Base-by-base conservation (phyloP, 30 jellyfish, hydroid and myxozoan genomes). In the Hydra vulgaris region DNA sequence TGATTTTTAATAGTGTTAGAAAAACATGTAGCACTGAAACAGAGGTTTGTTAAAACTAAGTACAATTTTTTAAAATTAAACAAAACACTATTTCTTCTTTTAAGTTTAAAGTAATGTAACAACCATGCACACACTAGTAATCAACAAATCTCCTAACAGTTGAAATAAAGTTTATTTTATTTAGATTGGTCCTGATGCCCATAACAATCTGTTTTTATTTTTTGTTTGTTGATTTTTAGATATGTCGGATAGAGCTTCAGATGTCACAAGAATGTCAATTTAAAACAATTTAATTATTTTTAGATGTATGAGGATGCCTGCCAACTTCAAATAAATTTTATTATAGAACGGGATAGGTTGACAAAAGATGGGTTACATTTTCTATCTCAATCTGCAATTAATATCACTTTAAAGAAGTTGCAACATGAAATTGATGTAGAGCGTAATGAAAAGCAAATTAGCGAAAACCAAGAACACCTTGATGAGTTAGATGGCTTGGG, bases 241-340 rank as follows among this genome's bases (percentile, higher is more conserved):
- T n/a, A n/a, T n/a, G n/a, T n/a, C n/a, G n/a, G n/a, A n/a, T n/a
- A n/a, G n/a, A n/a, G n/a, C n/a, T n/a, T n/a, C n/a, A n/a, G n/a
- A n/a, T n/a, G n/a, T n/a, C n/a, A n/a, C n/a, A n/a, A n/a, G n/a
- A n/a, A n/a, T n/a, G n/a, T n/a, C n/a, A n/a, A n/a, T n/a, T n/a
- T n/a, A n/a, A n/a, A n/a, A n/a, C n/a, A n/a, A 40, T 40, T 3
- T 40, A 40, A 40, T 12, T 73, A 0, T 23, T 66, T 73, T 27
- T 70, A 91, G 98, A 91, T 91, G 96, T 91, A 86, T 75, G 98
- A 91, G 83, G 96, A 86, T 70, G 95, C 98, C 7, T 78, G 85
- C 74, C 96, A 91, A 66, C 81, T 91, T 25, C 98, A 91, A 27
- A 70, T 70, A 40, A 83, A 82, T 81, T 91, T 91, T 76, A 88